Percentiles rank a stretch among this genome's conserved stretches.
These are phyloP conservation scores for Labeo calbasu DNA, from an alignment of 2,797 vertebrate genomes.

Conservation along the genomic window DNA sequence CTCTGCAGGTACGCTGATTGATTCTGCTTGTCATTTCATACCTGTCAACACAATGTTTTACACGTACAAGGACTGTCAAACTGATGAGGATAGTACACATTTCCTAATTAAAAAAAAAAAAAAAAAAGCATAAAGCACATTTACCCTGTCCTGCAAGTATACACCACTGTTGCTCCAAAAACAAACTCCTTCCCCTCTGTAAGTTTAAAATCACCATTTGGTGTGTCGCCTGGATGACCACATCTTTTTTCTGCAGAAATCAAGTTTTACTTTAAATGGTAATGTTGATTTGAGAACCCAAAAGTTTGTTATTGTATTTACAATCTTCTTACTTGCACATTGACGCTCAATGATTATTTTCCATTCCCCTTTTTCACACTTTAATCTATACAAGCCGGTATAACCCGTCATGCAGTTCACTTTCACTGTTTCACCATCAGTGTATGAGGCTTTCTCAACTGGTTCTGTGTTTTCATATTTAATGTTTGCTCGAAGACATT, in stretches of 20 bases:
- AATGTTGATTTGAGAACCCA: neutral
- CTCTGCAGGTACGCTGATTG: slow-evolving; percentile 65
- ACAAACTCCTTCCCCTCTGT: slow-evolving; percentile 67
- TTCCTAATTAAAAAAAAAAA: neutral
- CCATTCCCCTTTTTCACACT: slow-evolving; percentile 56
- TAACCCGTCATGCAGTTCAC: slow-evolving; percentile 70
- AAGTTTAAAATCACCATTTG: slow-evolving; percentile 72
- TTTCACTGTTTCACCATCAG: slow-evolving; percentile 38
- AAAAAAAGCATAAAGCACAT: neutral
- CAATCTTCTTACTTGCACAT: slow-evolving; percentile 70
- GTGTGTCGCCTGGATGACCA: slow-evolving; percentile 74
- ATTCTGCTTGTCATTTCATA: slow-evolving; percentile 72
- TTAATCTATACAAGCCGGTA: slow-evolving; percentile 65
- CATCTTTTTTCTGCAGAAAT: slow-evolving; percentile 69
- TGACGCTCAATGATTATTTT: rapidly evolving
- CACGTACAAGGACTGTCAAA: neutral
- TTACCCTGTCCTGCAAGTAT: slow-evolving; percentile 75
- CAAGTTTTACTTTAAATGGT: neutral
- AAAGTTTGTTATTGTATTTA: neutral
- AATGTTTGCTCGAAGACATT: rapidly evolving
- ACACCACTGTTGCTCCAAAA: slow-evolving; percentile 73
- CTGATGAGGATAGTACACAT: neutral
- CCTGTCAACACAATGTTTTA: slow-evolving; percentile 57
- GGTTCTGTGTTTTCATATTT: slow-evolving; percentile 49
- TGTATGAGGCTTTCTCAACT: slow-evolving; percentile 14